phyloP scores from a whole-genome alignment of 2,797 vertebrate species.

The Saxicola maurus region DNA sequence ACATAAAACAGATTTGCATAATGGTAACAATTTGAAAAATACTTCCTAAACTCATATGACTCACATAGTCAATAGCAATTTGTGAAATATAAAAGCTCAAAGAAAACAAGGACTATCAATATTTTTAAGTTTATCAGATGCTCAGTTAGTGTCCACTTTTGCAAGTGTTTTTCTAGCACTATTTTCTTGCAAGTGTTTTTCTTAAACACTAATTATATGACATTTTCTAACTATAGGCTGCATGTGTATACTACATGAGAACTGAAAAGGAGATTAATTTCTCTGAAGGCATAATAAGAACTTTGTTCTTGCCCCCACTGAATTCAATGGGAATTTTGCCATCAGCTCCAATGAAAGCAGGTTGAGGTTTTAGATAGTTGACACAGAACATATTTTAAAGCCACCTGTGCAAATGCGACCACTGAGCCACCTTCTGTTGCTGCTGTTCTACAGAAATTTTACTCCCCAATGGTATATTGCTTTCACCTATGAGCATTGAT shows the following conservation, averaged over 20 bases:
- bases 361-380: conserved; percentile 34
- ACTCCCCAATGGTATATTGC: neutral
- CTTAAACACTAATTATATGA: neutral
- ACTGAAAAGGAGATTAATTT: neutral
- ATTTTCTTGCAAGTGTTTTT: neutral
- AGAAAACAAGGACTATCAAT: neutral
- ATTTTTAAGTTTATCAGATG: neutral
- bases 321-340: conserved; percentile 22
- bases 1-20: neutral
- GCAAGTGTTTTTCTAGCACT: neutral
- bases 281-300: neutral
- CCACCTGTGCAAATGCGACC: conserved; percentile 45
- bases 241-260: neutral
- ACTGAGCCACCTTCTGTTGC: conserved; percentile 52
- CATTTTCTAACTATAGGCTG: neutral
- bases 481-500: neutral
- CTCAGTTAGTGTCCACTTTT: neutral
- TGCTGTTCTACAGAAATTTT: neutral
- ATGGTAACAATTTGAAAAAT: neutral
- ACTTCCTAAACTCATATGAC: neutral
- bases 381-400: conserved; percentile 56
- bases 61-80: neutral
- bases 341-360: conserved; percentile 30
- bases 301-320: neutral
- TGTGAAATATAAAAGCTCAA: neutral